Base-by-base conservation (phyloP, 2,113 vertebrate species). In the Sylvilagus bachmani region DNA sequence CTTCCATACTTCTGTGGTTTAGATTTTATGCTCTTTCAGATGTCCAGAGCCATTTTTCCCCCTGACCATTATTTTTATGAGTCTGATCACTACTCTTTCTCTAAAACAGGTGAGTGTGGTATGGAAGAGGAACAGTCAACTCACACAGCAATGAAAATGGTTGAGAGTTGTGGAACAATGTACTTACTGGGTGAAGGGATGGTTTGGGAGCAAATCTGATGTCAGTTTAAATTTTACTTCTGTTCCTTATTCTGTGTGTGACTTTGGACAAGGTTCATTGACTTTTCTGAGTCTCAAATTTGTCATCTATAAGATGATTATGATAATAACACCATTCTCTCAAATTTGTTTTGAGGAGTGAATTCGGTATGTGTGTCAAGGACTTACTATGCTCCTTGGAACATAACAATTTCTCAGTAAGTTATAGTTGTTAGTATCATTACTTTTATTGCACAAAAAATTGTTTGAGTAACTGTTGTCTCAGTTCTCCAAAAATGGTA, bases 151-250 rank as follows among this genome's bases (percentile, higher is more conserved):
- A 9, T 33, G 13, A 82, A 21, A 25, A 70, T 5, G 6, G 53
- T 21, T 58, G 55, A 14, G 19, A 58, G 55, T 19, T 19, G 19
- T 58, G 13, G 55, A 16, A 14, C 44, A 44, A 44, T 44, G 5
- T 6, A 44, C 44, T 44, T 27, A 19, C 13, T 38, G 29, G 38
- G 25, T 2, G 24, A 91, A 33, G 55, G 25, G 14, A 36, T 74
- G 25, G 10, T 53, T 92, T 61, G 64, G 36, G 29, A 81, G 25
- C 55, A 74, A 93, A 96, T 69, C 21, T 77, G 61, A 81, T 17
- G 31, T 91, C 75, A 83, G 11, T 51, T 89, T 95, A 86, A 88
- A 89, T 85, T 86, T 86, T 22, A 77, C 3, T n/a, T 90, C 27
- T 81, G 12, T 36, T 36, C 4, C 6, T 93, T 64, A 79, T 78